Evolutionary conservation across 2,113 vertebrate species (phyloP), one percentile per base, ranked within the genome.

Genomic region (Ellobius talpinus): DNA sequence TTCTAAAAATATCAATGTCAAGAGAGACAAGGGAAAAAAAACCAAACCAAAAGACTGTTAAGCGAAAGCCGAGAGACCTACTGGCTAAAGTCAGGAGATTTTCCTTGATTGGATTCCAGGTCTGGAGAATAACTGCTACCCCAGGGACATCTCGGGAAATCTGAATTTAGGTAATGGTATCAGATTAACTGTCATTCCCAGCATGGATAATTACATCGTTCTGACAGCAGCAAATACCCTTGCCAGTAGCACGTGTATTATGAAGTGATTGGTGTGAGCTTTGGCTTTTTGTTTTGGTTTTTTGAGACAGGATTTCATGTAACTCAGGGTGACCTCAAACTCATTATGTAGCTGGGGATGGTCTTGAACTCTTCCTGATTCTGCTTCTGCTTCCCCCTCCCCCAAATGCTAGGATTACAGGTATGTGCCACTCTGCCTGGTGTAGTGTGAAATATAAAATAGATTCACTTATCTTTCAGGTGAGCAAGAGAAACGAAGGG

Each of bases 401-500:
- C 24, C 29, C 39, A 66, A 33, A 9, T 31, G 39, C 39, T 33
- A 61, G 24, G 39, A 31, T 66, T 45, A 45, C 9, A 84, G 58
- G 23, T 16, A 29, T 63, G 26, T 63, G 61, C 16, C 61, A 12
- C 82, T 63, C 26, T 19, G 58, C 61, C 61, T 50, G 61, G 39
- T 29, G 3, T 3, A 45, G 8, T 33, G 26, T 45, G 16, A 66
- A 77, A 3, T 68, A 29, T 70, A 50, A 87, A 3, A 16, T 36
- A 89, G n/a, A 58, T 94, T 74, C 68, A 73, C 36, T 86, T 93
- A 31, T 65, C 88, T 87, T 72, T 96, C 68, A 91, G 66, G 87
- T 73, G 76, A 94, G 66, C 95, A 87, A 84, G 36, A 39, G 84
- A 33, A 94, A 91, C 93, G 39, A 95, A 55, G 93, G 42, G 63